These are phyloP conservation scores for Macaria liturata DNA, from an alignment of 2,888 invertebrate genomes.

Conservation along the genomic window DNA sequence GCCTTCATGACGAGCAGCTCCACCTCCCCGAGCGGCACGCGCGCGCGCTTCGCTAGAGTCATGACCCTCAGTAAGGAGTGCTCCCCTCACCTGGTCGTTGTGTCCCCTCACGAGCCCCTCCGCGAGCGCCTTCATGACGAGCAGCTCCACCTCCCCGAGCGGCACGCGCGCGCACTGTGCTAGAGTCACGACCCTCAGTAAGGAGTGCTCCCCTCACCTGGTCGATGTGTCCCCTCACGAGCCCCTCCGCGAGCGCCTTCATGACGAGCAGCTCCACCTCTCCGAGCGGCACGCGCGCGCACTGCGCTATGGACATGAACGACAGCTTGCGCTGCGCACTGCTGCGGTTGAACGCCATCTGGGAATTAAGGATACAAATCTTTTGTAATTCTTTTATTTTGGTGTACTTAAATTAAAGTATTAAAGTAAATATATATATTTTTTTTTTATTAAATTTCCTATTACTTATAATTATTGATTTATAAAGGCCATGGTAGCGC, in stretches of 20 bases:
- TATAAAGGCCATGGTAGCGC: too few relatives aligned
- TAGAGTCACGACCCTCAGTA: constrained; percentile 94
- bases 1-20: constrained; percentile 99
- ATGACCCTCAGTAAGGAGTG: constrained; percentile 94
- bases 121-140: constrained; percentile 99
- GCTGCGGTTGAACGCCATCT: constrained; percentile 98
- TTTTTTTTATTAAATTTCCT: too few relatives aligned
- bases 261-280: constrained; percentile 98
- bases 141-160: constrained; percentile 93
- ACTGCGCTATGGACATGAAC: constrained; percentile 94
- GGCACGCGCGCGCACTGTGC: constrained; percentile 93
- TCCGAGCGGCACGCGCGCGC: constrained; percentile 91
- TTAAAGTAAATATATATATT: too few relatives aligned
- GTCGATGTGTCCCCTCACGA: constrained; percentile 97
- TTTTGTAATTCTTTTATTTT: too few relatives aligned
- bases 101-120: constrained; percentile 97
- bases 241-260: constrained; percentile 97
- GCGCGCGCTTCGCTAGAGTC: constrained; percentile 94
- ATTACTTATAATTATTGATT: too few relatives aligned
- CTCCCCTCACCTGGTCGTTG: constrained; percentile 92
- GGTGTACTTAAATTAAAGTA: too few relatives aligned
- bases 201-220: constrained; percentile 84
- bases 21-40: constrained; percentile 92
- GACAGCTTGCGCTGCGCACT: constrained; percentile 93
- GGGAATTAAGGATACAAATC: constrained; percentile 24